Percentiles rank a stretch among this genome's conserved stretches.
These are phyloP conservation scores for Zygothrica quintamaculata DNA, from an alignment of 2,888 invertebrate genomes.

Conservation along the genomic window DNA sequence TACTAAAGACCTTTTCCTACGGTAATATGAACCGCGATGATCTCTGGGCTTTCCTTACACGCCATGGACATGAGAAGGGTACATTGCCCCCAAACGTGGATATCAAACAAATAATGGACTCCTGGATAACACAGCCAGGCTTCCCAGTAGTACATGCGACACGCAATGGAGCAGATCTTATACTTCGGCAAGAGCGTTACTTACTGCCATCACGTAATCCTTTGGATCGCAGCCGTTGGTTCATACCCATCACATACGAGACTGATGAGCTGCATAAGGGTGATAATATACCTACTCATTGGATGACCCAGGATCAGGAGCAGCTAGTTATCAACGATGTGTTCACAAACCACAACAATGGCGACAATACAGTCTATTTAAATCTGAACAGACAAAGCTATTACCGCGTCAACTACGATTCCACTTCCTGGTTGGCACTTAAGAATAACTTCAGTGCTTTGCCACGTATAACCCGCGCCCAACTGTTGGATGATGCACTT, in stretches of 20 bases:
- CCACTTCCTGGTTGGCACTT: slow-evolving; percentile 86
- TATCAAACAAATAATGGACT: slow-evolving; percentile 88
- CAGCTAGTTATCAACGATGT: slow-evolving; percentile 79
- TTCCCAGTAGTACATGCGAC: slow-evolving; percentile 88
- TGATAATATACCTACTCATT: slow-evolving; percentile 82
- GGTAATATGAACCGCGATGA: slow-evolving; percentile 87
- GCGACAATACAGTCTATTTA: slow-evolving; percentile 82
- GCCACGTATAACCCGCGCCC: slow-evolving; percentile 87
- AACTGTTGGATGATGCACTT: slow-evolving; percentile 89
- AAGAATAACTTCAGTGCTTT: slow-evolving; percentile 86
- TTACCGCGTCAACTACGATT: slow-evolving; percentile 88
- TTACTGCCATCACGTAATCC: slow-evolving; percentile 79
- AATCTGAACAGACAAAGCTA: slow-evolving; percentile 86
- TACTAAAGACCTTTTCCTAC: slow-evolving; percentile 86
- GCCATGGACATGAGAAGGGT: slow-evolving; percentile 85
- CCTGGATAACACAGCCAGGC: slow-evolving; percentile 89
- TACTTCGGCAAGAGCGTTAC: slow-evolving; percentile 82
- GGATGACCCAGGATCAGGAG: slow-evolving; percentile 80
- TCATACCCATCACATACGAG: slow-evolving; percentile 83
- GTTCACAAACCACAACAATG: slow-evolving; percentile 73
- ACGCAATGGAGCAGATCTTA: slow-evolving; percentile 82
- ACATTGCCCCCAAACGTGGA: slow-evolving; percentile 84
- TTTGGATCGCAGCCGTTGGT: slow-evolving; percentile 81
- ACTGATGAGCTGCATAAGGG: slow-evolving; percentile 79
- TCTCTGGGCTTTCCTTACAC: slow-evolving; percentile 88